These are phyloP conservation scores for Erebia aethiops DNA, from an alignment of 2,888 invertebrate genomes.

Conservation along the genomic window DNA sequence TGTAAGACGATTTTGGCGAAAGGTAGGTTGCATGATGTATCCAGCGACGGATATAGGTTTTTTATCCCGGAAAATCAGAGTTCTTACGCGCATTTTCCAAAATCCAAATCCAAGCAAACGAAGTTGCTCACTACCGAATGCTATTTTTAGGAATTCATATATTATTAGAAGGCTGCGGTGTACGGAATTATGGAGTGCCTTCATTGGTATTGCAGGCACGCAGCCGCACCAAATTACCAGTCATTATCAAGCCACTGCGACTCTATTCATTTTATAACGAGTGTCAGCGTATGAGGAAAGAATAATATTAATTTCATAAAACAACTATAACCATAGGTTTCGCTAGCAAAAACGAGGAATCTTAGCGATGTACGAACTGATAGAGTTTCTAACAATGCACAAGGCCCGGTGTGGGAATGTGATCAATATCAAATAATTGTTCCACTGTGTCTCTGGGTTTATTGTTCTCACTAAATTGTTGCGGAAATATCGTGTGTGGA, in stretches of 20 bases:
- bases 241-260: not conserved
- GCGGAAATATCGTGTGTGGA: constrained; percentile 32
- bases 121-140: no score
- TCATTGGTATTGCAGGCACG: no score
- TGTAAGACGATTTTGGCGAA: no score
- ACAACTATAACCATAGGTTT: constrained; percentile 18
- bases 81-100: no score
- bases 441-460: constrained; percentile 35
- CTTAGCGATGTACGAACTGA: constrained; percentile 22
- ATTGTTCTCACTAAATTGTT: constrained; percentile 38
- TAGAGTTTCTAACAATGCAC: constrained; percentile 31
- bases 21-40: no score
- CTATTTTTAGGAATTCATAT: no score
- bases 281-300: not conserved
- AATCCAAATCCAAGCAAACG: no score
- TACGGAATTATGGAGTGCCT: no score
- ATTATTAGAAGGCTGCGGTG: no score
- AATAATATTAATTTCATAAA: constrained; percentile 16
- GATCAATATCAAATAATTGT: constrained; percentile 46
- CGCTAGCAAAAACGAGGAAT: constrained; percentile 36
- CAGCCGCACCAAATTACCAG: no score
- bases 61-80: no score
- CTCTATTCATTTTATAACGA: not conserved
- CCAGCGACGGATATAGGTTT: no score
- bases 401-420: constrained; percentile 42